Percentiles rank a stretch among this genome's conserved stretches.
These are phyloP conservation scores for Drosophila eohydei DNA, from an alignment of 2,888 invertebrate species.

Conservation along the genomic window DNA sequence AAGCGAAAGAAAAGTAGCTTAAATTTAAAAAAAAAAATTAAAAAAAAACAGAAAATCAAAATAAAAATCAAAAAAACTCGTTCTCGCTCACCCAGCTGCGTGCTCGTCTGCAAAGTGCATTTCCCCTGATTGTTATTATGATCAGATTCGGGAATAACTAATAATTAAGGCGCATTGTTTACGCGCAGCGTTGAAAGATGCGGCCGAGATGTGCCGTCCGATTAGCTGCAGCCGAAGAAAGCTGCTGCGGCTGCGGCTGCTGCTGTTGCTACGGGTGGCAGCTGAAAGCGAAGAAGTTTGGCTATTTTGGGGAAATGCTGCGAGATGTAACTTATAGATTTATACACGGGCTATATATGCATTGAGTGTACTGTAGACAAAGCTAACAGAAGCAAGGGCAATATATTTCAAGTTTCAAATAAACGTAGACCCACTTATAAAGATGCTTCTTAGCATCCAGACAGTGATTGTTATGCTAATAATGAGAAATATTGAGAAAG, in stretches of 20 bases:
- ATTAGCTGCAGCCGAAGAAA: conserved; percentile 37
- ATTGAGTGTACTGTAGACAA: conserved; percentile 1
- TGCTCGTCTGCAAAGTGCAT: conserved; percentile 50
- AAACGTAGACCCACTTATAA: background rate
- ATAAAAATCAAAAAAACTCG: conserved; percentile 48
- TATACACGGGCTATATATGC: conserved; percentile 5
- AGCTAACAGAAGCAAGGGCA: conserved; percentile 1
- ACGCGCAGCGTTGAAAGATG: conserved; percentile 46
- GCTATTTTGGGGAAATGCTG: conserved; percentile 6
- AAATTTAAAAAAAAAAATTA: conserved; percentile 58
- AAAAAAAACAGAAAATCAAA: conserved; percentile 23
- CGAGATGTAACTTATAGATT: conserved; percentile 14
- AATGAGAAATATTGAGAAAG: background rate
- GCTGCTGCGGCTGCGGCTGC: conserved; percentile 14
- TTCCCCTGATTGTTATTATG: conserved; percentile 62
- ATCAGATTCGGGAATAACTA: conserved; percentile 67
- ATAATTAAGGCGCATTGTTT: conserved; percentile 74
- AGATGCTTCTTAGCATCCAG: background rate
- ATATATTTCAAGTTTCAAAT: background rate
- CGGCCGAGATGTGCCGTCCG: conserved; percentile 17
- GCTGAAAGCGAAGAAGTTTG: conserved; percentile 7
- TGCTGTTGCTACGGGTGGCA: conserved; percentile 1
- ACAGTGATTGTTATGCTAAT: conserved; percentile 5
- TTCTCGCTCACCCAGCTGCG: conserved; percentile 27
- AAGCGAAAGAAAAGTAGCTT: conserved; percentile 60